These are phyloP conservation scores for Philaenus spumarius DNA, from an alignment of 1,140 invertebrate species.

Conservation along the genomic window DNA sequence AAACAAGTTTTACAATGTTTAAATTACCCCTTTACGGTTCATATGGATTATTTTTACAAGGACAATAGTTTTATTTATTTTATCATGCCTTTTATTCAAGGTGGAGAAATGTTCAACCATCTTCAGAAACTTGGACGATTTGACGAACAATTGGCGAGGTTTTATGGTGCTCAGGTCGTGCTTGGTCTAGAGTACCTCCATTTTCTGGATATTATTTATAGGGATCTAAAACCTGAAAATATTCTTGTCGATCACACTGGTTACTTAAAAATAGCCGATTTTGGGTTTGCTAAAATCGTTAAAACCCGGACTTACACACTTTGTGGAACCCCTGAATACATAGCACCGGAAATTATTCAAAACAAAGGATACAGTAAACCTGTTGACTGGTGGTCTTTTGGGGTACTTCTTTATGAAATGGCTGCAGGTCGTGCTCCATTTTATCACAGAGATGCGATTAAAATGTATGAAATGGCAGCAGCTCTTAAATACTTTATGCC, in stretches of 20 bases:
- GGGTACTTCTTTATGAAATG: slow-evolving; percentile 82
- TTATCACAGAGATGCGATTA: slow-evolving; percentile 72
- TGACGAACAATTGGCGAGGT: slow-evolving; percentile 71
- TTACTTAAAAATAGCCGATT: slow-evolving; percentile 45
- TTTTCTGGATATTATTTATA: slow-evolving; percentile 79
- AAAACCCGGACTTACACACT: slow-evolving; percentile 73
- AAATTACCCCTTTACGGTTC: slow-evolving; percentile 76
- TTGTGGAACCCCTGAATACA: slow-evolving; percentile 94
- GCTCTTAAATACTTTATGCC: slow-evolving; percentile 65
- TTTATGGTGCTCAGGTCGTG: slow-evolving; percentile 90
- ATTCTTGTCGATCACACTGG: slow-evolving; percentile 78
- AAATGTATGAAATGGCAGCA: slow-evolving; percentile 87
- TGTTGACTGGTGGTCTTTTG: slow-evolving; percentile 96
- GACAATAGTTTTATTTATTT: slow-evolving; percentile 83
- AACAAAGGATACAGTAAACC: slow-evolving; percentile 94
- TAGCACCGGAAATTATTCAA: slow-evolving; percentile 91
- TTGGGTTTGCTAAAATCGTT: slow-evolving; percentile 30
- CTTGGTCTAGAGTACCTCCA: slow-evolving; percentile 93
- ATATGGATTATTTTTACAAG: slow-evolving; percentile 77
- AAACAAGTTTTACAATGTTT: slow-evolving; percentile 74
- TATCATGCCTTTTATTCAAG: slow-evolving; percentile 71
- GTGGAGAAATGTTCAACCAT: slow-evolving; percentile 79
- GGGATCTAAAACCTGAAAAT: slow-evolving; percentile 96
- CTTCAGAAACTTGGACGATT: slow-evolving; percentile 64
- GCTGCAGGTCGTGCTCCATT: slow-evolving; percentile 79